phyloP scores from a whole-genome alignment of 2,888 invertebrate species.

The Drosophila cognata region DNA sequence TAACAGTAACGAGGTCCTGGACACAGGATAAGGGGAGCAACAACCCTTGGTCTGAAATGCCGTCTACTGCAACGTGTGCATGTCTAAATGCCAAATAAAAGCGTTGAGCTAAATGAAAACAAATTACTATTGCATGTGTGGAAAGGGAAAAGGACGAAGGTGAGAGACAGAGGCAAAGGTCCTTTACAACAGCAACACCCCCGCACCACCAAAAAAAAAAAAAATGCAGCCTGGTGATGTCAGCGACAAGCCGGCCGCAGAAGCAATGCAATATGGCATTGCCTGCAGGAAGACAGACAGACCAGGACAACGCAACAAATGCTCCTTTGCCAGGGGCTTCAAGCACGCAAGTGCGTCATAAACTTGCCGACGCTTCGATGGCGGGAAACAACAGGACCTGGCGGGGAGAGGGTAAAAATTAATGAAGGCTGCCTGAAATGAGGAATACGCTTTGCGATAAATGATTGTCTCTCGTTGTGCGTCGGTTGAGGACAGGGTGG shows the following conservation, averaged over 20 bases:
- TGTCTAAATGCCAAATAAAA: slow-evolving; percentile 78
- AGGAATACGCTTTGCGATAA: slow-evolving; percentile 49
- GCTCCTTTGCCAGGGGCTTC: slow-evolving; percentile 1
- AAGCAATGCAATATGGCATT: slow-evolving; percentile 62
- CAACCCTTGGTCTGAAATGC: slow-evolving; percentile 59
- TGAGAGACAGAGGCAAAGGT: slow-evolving; percentile 3
- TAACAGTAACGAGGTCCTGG: slow-evolving; percentile 38
- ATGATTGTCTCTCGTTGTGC: slow-evolving; percentile 49
- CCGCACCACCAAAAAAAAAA: neutral
- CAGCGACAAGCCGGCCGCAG: slow-evolving; percentile 16
- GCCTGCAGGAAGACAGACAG: slow-evolving; percentile 33
- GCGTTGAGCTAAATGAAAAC: slow-evolving; percentile 81
- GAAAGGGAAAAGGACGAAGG: slow-evolving; percentile 27
- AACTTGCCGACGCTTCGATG: slow-evolving; percentile 13
- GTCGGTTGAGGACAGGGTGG: neutral
- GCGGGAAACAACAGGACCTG: neutral
- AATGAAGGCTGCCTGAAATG: slow-evolving; percentile 61
- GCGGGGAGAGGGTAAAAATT: slow-evolving; percentile 43
- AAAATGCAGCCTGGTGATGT: slow-evolving; percentile 23
- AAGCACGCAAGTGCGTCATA: slow-evolving; percentile 6
- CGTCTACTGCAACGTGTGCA: slow-evolving; percentile 62
- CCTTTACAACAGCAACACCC: neutral
- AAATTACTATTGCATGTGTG: slow-evolving; percentile 79
- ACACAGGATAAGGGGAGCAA: slow-evolving; percentile 18
- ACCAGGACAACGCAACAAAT: slow-evolving; percentile 9